These are phyloP conservation scores for Meriones psammophilus DNA, from an alignment of 2,797 vertebrate genomes.

Conservation along the genomic window DNA sequence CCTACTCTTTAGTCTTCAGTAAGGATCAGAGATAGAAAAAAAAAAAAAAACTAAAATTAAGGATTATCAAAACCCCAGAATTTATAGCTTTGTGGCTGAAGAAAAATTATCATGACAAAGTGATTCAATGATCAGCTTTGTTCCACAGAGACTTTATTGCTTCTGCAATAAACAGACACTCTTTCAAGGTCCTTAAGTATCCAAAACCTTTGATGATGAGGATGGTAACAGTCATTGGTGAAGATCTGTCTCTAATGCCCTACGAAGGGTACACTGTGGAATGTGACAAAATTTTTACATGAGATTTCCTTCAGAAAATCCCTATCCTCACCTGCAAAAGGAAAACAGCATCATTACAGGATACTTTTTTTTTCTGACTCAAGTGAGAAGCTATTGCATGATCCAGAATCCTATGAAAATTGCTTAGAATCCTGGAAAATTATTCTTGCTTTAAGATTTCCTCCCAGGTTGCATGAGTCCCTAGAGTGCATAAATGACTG, in stretches of 20 bases:
- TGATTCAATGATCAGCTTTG: neutral
- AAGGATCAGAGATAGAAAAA: neutral
- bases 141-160: neutral
- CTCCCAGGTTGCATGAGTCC: neutral
- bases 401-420: neutral
- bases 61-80: neutral
- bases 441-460: neutral
- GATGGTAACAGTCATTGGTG: neutral
- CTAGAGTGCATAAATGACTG: neutral
- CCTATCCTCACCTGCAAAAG: neutral
- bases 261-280: neutral
- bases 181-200: neutral
- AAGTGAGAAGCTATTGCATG: neutral
- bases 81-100: neutral
- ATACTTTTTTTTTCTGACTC: accelerated
- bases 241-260: neutral
- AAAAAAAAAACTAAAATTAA: neutral
- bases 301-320: neutral
- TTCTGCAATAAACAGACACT: neutral
- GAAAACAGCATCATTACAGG: neutral
- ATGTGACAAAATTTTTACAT: neutral
- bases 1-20: neutral
- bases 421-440: neutral
- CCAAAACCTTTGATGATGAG: neutral
- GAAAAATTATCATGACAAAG: neutral